Evolutionary conservation across 2,888 invertebrate species (phyloP).

Genomic region (Cynaeus angustus): DNA sequence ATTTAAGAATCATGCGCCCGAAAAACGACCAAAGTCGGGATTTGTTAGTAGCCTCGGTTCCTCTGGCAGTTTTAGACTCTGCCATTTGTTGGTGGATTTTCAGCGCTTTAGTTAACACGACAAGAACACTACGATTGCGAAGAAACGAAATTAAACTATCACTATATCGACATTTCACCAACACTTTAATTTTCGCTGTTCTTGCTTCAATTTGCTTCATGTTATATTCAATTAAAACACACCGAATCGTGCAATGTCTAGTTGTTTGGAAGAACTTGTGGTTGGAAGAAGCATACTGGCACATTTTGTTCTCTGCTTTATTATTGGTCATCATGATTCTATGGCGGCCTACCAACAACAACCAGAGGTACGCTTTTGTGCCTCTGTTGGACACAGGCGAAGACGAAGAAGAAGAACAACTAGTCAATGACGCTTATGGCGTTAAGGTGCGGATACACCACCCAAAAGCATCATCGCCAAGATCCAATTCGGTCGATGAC

Average conservation of each 20-base stretch:
- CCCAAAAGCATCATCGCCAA: constrained; percentile 68
- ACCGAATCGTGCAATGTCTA: constrained; percentile 84
- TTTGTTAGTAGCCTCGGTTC: constrained; percentile 82
- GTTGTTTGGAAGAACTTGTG: constrained; percentile 93
- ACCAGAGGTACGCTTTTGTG: constrained; percentile 95
- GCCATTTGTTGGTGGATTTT: constrained; percentile 97
- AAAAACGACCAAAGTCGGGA: constrained; percentile 77
- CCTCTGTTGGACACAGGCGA: constrained; percentile 90
- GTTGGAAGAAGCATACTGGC: constrained; percentile 98
- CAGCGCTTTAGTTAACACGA: constrained; percentile 90
- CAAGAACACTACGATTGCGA: constrained; percentile 88
- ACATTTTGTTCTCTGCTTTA: constrained; percentile 90
- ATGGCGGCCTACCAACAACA: constrained; percentile 97
- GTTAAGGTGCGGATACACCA: constrained; percentile 80
- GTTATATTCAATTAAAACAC: constrained; percentile 92
- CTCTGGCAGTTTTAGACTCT: constrained; percentile 88
- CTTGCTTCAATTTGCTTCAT: constrained; percentile 93
- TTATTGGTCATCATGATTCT: constrained; percentile 94
- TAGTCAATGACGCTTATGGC: constrained; percentile 90
- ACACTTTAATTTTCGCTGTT: constrained; percentile 93
- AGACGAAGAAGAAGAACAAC: constrained; percentile 87
- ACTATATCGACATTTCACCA: constrained; percentile 94
- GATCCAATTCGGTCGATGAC: constrained; percentile 78
- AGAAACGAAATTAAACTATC: constrained; percentile 93
- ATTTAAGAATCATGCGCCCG: constrained; percentile 81